A percentile compares a stretch with the other conserved stretches of the same genome.
These are phyloP conservation scores for Phymatocera aterrima DNA, from an alignment of 2,888 invertebrate species.

Conservation along the genomic window DNA sequence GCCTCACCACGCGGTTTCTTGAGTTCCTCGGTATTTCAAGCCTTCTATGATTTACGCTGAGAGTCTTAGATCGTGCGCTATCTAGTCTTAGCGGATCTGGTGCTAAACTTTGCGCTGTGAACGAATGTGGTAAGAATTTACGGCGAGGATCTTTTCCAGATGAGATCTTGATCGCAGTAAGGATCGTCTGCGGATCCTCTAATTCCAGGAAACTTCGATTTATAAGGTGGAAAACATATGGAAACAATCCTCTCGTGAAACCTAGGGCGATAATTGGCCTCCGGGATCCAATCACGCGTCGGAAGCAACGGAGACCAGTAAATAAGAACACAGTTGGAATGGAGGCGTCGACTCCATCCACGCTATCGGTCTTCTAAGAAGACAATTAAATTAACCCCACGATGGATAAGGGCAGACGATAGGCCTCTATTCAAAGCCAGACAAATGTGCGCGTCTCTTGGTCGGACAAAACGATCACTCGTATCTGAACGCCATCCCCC, in stretches of 20 bases:
- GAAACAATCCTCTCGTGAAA: background rate
- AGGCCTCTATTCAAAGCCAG: constrained; percentile 15
- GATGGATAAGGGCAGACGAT: constrained; percentile 23
- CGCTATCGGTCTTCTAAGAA: constrained; percentile 11
- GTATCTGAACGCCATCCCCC: background rate
- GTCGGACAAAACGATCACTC: constrained; percentile 32
- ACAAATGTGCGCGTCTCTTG: constrained; percentile 26
- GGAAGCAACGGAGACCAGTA: background rate
- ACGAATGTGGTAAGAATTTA: constrained; percentile 10
- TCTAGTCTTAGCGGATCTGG: constrained; percentile 31
- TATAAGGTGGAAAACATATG: background rate
- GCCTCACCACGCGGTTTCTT: background rate
- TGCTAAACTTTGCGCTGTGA: constrained; percentile 2
- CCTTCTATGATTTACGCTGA: constrained; percentile 31
- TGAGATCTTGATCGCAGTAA: constrained; percentile 22
- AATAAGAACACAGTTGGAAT: background rate
- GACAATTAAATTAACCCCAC: constrained; percentile 32
- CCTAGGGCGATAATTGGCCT: constrained; percentile 35
- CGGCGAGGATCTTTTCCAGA: background rate
- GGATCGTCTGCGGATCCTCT: background rate
- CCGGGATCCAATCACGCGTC: constrained; percentile 29
- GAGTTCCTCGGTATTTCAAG: background rate
- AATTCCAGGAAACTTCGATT: constrained; percentile 36
- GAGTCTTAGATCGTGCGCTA: constrained; percentile 31
- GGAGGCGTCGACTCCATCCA: constrained; percentile 9